These are phyloP conservation scores for Pteromalus puparum DNA, from an alignment of 1,140 invertebrate species.

Conservation along the genomic window DNA sequence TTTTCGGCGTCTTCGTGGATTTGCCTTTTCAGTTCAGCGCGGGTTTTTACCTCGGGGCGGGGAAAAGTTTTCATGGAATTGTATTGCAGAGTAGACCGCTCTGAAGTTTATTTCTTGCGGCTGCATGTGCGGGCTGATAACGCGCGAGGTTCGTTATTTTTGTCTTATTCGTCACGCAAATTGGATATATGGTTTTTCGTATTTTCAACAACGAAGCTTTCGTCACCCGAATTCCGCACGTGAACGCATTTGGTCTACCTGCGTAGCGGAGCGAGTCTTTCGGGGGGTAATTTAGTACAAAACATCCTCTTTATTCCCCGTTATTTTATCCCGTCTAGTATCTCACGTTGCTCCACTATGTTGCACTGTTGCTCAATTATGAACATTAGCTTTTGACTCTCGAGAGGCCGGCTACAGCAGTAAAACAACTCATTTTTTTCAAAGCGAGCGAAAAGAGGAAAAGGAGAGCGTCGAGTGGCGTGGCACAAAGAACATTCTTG, in stretches of 20 bases:
- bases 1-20: neutral
- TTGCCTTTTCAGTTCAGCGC: neutral
- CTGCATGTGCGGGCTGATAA: too few relatives aligned
- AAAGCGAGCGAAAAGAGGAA: neutral
- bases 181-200: too few relatives aligned
- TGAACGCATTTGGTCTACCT: too few relatives aligned
- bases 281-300: neutral
- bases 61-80: neutral
- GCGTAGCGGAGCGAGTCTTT: too few relatives aligned
- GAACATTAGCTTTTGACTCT: conserved; percentile 14
- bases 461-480: neutral
- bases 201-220: too few relatives aligned
- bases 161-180: neutral
- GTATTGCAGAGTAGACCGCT: neutral
- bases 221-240: too few relatives aligned
- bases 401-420: neutral
- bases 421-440: neutral
- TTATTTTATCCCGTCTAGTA: neutral
- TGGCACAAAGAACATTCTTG: neutral
- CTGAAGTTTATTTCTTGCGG: neutral
- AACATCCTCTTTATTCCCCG: neutral
- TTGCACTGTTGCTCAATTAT: conserved; percentile 1
- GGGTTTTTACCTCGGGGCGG: too few relatives aligned
- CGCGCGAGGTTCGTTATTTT: too few relatives aligned
- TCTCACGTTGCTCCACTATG: neutral